Evolutionary conservation across 2,797 vertebrate species (phyloP), one percentile per base, ranked within the genome.

Genomic region (Cercopithecus petaurista): DNA sequence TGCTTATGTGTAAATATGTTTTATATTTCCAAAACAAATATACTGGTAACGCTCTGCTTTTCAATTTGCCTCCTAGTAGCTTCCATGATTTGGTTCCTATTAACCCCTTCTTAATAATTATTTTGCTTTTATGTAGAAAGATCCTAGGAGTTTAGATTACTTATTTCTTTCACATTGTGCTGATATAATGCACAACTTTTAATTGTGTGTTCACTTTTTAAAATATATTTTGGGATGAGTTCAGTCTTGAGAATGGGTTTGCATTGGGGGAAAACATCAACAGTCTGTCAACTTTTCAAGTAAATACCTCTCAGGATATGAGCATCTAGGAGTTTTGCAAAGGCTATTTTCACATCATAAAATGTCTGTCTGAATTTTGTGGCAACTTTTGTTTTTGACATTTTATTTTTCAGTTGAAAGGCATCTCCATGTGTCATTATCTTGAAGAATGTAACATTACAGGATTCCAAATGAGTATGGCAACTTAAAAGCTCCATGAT

Each of bases 261-360:
- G 36, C 72, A 30, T 50, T 97, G 72, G 46, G 73, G 46, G 91
- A 98, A 97, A 95, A 95, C 77, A 85, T 90, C 70, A 97, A 57
- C 61, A 94, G 94, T 28, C 73, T 81, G 82, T 94, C 85, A 97
- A 19, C n/a, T 98, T 97, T 97, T 94, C 91, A 61, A 97, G 83
- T 88, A 97, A 98, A 97, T 87, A 94, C 57, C 52, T 93, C 87
- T 90, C 92, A 89, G 94, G 79, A 21, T 88, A 88, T 95, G 96
- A 97, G 50, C 39, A 95, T 95, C 93, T 96, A 84, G 75, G 92
- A 94, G 85, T 79, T 98, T 90, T 39, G 73, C 86, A 86, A 97
- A 98, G 39, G 88, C 91, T 96, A 95, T 98, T 98, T 98, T 98
- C 98, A 98, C 95, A 79, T 98, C 80, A 97, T 98, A 98, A 98